Evolutionary conservation across 2,113 vertebrate genomes (phyloP), one percentile per base, ranked within the genome.

Genomic region (Vicugna pacos): DNA sequence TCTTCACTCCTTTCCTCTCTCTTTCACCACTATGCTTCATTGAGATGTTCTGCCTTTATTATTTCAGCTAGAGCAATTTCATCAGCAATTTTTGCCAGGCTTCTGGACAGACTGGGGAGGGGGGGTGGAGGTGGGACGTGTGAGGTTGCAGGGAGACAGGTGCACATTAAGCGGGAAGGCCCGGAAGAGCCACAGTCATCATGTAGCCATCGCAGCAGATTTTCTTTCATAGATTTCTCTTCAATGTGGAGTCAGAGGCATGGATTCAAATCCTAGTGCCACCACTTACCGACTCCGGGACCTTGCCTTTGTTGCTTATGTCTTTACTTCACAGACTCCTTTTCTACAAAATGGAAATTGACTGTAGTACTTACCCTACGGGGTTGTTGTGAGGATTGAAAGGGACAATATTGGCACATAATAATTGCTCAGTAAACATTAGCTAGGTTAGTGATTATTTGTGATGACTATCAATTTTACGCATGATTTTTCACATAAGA

Each of bases 381-480:
- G 32, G 69, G 15, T 76, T 88, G 28, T 86, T 67, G 10, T 93
- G 62, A 42, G 26, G 22, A 86, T 52, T 30, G 35, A 91, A 91
- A 72, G 65, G 42, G 38, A 52, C 6, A 76, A 54, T 32, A 30
- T 65, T 70, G 52, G 24, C 54, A 77, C 50, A 20, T 93, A 81
- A 93, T 89, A 94, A 60, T 65, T 93, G n/a, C 89, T 95, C 82
- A n/a, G 80, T 69, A 75, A 91, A 95, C 38, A 91, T 90, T 86
- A 69, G 14, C 35, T 87, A 69, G 15, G 54, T 15, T 83, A 65
- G 50, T 70, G 56, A 94, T 75, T 67, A 72, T 50, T 50, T 67
- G 38, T 79, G 60, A 84, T 80, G 60, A 58, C 58, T 60, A 42
- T 81, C 64, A 85, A 70, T 56, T 89, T 92, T 89, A 92, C 46